Evolutionary conservation across 2,888 invertebrate species (phyloP).

Genomic region (Pandemis cinnamomeana): DNA sequence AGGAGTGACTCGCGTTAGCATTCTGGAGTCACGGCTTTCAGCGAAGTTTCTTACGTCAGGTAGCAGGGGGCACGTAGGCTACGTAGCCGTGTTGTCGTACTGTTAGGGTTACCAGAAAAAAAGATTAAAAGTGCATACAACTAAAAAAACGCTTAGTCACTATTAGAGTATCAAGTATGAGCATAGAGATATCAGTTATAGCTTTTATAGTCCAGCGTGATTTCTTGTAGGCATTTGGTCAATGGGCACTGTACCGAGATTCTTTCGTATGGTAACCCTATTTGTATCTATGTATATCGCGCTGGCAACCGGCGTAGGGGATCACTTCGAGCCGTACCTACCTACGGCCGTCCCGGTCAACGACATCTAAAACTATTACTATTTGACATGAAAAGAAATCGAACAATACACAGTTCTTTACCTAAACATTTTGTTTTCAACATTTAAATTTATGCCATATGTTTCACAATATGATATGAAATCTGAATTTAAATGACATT

Average conservation of each 20-base stretch:
- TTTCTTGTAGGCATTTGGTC: not conserved
- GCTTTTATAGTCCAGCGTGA: too few relatives aligned
- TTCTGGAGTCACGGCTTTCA: conserved; percentile 70
- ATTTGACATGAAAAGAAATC: conserved; percentile 72
- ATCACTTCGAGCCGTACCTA: conserved; percentile 53
- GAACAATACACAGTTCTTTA: conserved; percentile 53
- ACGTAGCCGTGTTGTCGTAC: conserved; percentile 6
- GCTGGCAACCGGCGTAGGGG: conserved; percentile 43
- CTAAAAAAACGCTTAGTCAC: not conserved
- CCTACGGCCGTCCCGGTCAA: conserved; percentile 64
- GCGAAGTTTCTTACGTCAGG: conserved; percentile 62
- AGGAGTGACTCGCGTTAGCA: conserved; percentile 62
- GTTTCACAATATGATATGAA: not conserved
- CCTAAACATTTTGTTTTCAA: conserved; percentile 26
- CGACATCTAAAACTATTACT: conserved; percentile 70
- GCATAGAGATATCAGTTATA: too few relatives aligned
- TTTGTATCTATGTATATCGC: not conserved
- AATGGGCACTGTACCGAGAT: not conserved
- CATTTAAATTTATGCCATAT: not conserved
- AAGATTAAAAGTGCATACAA: not conserved
- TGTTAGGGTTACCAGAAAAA: not conserved
- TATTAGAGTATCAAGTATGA: too few relatives aligned
- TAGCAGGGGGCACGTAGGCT: conserved; percentile 42
- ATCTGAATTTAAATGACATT: too few relatives aligned
- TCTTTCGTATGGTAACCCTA: not conserved